Evolutionary conservation across 2,888 invertebrate species (phyloP), one percentile per base, ranked within the genome.

Genomic region (Hanleya hanleyi): DNA sequence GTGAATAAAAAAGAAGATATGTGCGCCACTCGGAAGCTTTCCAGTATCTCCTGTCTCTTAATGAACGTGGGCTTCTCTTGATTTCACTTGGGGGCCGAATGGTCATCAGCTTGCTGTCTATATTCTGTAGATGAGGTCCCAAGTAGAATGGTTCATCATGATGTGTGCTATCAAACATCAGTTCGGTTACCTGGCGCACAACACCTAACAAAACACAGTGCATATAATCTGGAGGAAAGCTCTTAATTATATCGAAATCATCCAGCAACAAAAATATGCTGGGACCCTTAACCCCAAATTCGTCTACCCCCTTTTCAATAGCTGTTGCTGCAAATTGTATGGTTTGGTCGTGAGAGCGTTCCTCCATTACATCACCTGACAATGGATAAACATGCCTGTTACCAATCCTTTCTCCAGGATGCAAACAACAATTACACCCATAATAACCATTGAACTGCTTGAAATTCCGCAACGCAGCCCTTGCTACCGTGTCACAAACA

Each of bases 371-470:
- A 29, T 2, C 57, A 57, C 4, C 4, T 29, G 15, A 4, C 15
- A 32, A 26, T 12, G 18, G 9, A 57, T 57, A 57, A 57, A 57
- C 32, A 29, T 57, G 29, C 57, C 32, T 57, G 26, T 57, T 57
- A 4, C 29, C 57, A 57, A 29, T 29, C 29, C 5, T 22, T 57
- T 57, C 29, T 29, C 57, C 57, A 4, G 57, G 57, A 32, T 57
- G 57, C 32, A 57, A 57, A 26, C 57, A 57, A 57, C 26, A 26
- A 26, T 57, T 57, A 26, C 57, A 57, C 4, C 57, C 5, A 57
- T 29, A 57, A 57, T 57, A 7, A 3, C 57, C 57, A 57, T 57
- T 57, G 29, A 57, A 57, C 57, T 57, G 57, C 26, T 57, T 57
- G 29, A 57, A 57, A 57, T 57, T 57, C 29, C 29, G 57, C 57